phyloP scores from a whole-genome alignment of 2,113 vertebrate genomes.

The Spermophilus dauricus region DNA sequence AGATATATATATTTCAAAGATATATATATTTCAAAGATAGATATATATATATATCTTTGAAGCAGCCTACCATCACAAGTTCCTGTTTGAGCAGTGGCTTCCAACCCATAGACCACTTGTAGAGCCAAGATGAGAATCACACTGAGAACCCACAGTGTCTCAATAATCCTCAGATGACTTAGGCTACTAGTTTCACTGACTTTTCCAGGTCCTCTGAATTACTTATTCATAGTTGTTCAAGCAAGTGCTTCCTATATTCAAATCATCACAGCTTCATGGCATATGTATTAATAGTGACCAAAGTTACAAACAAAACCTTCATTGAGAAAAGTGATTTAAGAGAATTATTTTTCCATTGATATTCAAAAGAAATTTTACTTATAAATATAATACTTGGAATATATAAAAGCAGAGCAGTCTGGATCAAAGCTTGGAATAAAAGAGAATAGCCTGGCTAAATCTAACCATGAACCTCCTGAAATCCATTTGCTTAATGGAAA shows the following conservation, averaged over 20 bases:
- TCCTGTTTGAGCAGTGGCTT: background rate
- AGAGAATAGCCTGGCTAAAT: background rate
- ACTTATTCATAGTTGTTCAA: background rate
- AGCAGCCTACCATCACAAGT: background rate
- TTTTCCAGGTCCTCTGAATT: background rate
- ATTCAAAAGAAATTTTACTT: conserved; percentile 2
- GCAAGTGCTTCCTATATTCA: background rate
- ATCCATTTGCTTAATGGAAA: background rate
- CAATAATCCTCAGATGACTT: background rate
- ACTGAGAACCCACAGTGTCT: background rate
- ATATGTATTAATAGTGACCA: background rate
- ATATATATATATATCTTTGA: background rate
- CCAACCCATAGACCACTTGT: background rate
- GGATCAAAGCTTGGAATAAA: background rate
- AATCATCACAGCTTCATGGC: conserved; percentile 3
- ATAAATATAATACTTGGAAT: background rate
- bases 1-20: too few relatives aligned
- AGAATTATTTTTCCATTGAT: background rate
- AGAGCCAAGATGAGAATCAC: background rate
- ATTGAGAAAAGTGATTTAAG: background rate
- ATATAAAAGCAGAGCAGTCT: background rate
- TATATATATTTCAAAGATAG: background rate
- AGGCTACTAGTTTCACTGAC: background rate
- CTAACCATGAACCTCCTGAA: background rate
- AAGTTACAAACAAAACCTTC: background rate